phyloP scores from a whole-genome alignment of 2,113 vertebrate genomes.

The Saguinus imperator region DNA sequence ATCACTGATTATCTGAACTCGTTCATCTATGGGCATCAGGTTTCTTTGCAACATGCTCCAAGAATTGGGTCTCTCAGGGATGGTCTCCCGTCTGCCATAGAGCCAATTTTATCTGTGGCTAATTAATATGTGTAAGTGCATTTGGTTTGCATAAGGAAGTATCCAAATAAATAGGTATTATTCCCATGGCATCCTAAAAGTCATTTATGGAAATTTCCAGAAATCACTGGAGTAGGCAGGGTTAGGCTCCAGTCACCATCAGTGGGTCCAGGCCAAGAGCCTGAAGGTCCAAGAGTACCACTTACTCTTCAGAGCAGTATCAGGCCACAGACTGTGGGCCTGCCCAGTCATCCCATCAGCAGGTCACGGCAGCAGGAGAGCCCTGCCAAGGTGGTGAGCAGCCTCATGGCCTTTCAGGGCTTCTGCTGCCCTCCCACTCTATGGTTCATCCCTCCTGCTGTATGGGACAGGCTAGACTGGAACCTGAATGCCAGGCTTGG shows the following conservation, averaged over 20 bases:
- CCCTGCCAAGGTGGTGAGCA: neutral
- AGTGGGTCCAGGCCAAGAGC: neutral
- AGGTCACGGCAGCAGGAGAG: neutral
- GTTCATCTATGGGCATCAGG: neutral
- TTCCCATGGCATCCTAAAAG: neutral
- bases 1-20: neutral
- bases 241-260: neutral
- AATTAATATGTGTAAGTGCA: neutral
- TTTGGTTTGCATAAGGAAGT: neutral
- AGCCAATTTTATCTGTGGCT: neutral
- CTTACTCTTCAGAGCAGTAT: neutral
- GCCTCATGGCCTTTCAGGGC: neutral
- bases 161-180: neutral
- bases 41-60: neutral
- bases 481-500: neutral
- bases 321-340: neutral
- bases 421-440: neutral
- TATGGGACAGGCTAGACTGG: neutral
- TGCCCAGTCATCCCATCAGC: neutral
- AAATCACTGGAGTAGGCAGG: neutral
- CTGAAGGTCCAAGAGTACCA: neutral
- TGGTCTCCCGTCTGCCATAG: neutral
- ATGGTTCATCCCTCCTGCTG: neutral
- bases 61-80: neutral
- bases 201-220: neutral